Base-by-base conservation (phyloP, 2,113 vertebrate genomes). In the Nibea coibor region DNA sequence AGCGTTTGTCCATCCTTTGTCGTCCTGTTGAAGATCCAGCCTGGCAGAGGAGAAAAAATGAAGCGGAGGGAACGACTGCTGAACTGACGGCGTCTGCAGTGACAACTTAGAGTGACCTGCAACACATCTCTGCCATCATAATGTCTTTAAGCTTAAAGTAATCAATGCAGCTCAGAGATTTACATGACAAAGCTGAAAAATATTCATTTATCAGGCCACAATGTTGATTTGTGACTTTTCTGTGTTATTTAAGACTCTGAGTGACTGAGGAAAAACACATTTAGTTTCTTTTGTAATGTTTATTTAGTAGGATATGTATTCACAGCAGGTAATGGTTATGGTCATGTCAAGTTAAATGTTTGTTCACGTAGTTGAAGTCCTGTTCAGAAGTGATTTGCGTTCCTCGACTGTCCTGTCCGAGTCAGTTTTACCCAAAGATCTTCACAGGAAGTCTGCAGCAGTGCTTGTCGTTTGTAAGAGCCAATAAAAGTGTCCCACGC, bases 301-400 rank as follows among this genome's bases (percentile, higher is more conserved):
- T 85, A 85, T 85, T 88, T 20, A 86, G 28, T 26, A 62, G 2
- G 0, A 42, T 28, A 56, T 71, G 20, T 61, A n/a, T 75, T 28
- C 10, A 26, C 65, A 75, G 59, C 20, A 56, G 5, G 20, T 20
- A 17, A 17, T 15, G 15, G 28, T 3, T 39, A 19, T 10, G 39
- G 10, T 28, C 14, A 64, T 45, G 20, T 10, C 68, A 72, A 50
- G 2, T 14, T 19, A 75, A 74, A 51, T 9, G 8, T 39, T 12
- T 9, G 5, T 71, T 48, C 24, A 53, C 35, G 57, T 4, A 28
- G 39, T 31, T 73, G 0, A 47, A 42, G 62, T 79, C 47, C 22
- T 50, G 67, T 15, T 3, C 1, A 48, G 10, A 45, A 17, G 35
- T 28, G 19, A 24, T 22, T 57, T 48, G 24, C 8, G 0, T 35